phyloP scores from a whole-genome alignment of 2,888 invertebrate genomes.

The Thymelicus sylvestris region DNA sequence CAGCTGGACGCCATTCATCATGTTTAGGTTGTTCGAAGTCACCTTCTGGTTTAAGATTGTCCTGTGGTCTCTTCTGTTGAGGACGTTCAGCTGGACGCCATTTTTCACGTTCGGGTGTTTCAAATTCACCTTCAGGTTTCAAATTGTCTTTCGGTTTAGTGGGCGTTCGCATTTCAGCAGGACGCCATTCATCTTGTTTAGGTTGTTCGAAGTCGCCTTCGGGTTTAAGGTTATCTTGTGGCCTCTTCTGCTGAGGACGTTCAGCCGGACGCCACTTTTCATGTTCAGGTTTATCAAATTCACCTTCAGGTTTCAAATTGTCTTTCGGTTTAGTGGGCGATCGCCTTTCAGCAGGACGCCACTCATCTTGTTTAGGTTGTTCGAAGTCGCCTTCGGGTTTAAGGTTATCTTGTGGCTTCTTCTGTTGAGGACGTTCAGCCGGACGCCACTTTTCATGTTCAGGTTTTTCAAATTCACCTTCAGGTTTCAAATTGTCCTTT shows the following conservation, averaged over 20 bases:
- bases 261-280: slow-evolving; percentile 78
- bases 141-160: slow-evolving; percentile 64
- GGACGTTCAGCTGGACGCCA: slow-evolving; percentile 64
- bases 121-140: slow-evolving; percentile 77
- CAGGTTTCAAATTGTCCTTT: slow-evolving; percentile 74
- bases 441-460: slow-evolving; percentile 61
- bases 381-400: slow-evolving; percentile 82
- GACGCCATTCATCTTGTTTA: slow-evolving; percentile 63
- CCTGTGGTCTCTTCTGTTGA: slow-evolving; percentile 59
- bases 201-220: slow-evolving; percentile 84
- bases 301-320: slow-evolving; percentile 82
- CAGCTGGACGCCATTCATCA: slow-evolving; percentile 58
- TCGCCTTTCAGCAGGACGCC: slow-evolving; percentile 74
- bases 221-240: slow-evolving; percentile 80
- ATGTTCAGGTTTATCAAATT: slow-evolving; percentile 79
- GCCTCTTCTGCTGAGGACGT: slow-evolving; percentile 68
- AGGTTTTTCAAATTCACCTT: slow-evolving; percentile 75
- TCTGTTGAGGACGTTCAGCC: slow-evolving; percentile 68
- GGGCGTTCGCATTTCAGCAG: slow-evolving; percentile 60
- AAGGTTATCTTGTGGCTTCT: slow-evolving; percentile 81
- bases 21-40: slow-evolving; percentile 78
- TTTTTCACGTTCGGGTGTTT: slow-evolving; percentile 61
- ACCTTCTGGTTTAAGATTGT: slow-evolving; percentile 84
- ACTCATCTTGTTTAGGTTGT: slow-evolving; percentile 60
- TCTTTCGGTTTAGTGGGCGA: slow-evolving; percentile 69